Evolutionary conservation across 2,797 vertebrate species (phyloP).

Genomic region (Centroberyx gerrardi): DNA sequence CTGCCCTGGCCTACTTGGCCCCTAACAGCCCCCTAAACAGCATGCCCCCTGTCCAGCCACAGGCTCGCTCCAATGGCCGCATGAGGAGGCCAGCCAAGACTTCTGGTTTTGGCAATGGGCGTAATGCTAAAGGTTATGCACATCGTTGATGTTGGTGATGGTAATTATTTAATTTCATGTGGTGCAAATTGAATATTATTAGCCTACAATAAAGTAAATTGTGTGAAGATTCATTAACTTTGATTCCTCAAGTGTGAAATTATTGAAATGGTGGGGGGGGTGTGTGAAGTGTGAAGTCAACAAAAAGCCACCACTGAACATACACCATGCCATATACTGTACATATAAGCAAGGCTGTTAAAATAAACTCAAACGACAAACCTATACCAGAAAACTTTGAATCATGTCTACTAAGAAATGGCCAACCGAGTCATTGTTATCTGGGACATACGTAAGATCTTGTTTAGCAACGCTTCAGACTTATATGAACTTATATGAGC

Average conservation of each 20-base stretch:
- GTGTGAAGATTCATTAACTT: slow-evolving; percentile 19
- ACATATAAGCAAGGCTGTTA: too few species aligned
- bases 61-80: background rate
- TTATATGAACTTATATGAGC: too few species aligned
- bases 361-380: too few species aligned
- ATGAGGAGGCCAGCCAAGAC: slow-evolving; percentile 8
- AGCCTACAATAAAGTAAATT: slow-evolving; percentile 35
- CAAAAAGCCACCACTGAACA: too few species aligned
- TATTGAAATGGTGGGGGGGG: too few species aligned
- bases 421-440: too few species aligned
- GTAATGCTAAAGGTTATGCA: slow-evolving; percentile 16
- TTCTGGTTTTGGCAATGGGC: slow-evolving; percentile 13
- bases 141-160: background rate
- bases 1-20: slow-evolving; percentile 82
- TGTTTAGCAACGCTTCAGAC: too few species aligned
- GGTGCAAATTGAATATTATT: background rate
- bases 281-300: too few species aligned
- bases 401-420: too few species aligned
- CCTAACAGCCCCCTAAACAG: slow-evolving; percentile 83
- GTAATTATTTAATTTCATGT: slow-evolving; percentile 3
- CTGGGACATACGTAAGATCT: too few species aligned
- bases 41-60: slow-evolving; percentile 39
- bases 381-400: too few species aligned
- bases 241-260: background rate
- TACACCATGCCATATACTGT: too few species aligned